Evolutionary conservation across 2,113 vertebrate genomes (phyloP), one percentile per base, ranked within the genome.

Genomic region (Sylvicapra grimmia): DNA sequence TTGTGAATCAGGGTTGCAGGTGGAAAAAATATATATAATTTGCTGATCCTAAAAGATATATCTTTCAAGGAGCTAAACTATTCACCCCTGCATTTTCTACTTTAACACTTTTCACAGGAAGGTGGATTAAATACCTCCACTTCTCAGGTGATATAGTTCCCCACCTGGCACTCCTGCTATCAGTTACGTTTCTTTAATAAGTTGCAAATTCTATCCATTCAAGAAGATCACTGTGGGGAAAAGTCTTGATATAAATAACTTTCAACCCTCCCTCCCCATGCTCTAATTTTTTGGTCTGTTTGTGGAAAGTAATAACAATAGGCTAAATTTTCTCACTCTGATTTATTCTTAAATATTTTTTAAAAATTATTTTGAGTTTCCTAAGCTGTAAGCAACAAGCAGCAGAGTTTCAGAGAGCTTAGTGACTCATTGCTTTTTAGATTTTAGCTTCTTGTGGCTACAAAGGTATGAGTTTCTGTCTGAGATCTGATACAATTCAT

Each of bases 11-110:
- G 58, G 83, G 61, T 27, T 96, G 40, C 33, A 63, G 58, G 23
- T 97, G 72, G 87, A 86, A 79, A 90, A 96, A 79, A 90, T 94
- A 91, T 94, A 97, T 97, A 51, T 97, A 94, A 98, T 96, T 94
- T 97, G n/a, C 94, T 97, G 77, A 90, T 97, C 87, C 97, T 94
- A 97, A 65, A 93, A 92, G 93, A 92, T 75, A 72, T 61, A 51
- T 90, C 36, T 97, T 58, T 93, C 96, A 96, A 98, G 96, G 18
- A 53, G 47, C 51, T 88, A 96, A 33, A 2, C 8, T 97, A 68
- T 96, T 96, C 36, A 68, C 47, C 44, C 79, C 19, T 97, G 90
- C 87, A 89, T 90, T 95, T 97, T 88, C 80, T 86, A 4, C 5
- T 93, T 72, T 96, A 96, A 79, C 86, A 90, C 51, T 96, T 98